Base-by-base conservation (phyloP, 2,888 invertebrate species). In the Lucinisca nassula region DNA sequence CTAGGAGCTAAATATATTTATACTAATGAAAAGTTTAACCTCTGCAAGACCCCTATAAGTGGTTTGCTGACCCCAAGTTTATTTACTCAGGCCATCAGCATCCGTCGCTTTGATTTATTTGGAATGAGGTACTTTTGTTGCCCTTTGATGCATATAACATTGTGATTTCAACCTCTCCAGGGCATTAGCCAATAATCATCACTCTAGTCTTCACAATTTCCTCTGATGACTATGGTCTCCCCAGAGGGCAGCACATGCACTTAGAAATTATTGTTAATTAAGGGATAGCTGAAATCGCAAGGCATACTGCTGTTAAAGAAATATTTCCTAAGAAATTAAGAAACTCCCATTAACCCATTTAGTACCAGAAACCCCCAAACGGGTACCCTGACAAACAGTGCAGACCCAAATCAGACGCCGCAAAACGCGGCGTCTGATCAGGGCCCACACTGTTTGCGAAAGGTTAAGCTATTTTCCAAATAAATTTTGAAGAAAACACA, bases 71-170 rank as follows among this genome's bases (percentile, higher is more conserved):
- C 67, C 67, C 35, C 67, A 35, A 35, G 35, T 67, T 67, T 67
- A 67, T 67, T 67, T 67, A 67, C 35, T n/a, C 67, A 35, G 67
- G 21, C 35, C 32, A 35, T 32, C 67, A 67, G 67, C 27, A 12
- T 10, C 4, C 12, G 24, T 58, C 58, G 10, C 58, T 67, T 35
- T 67, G 67, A 67, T 67, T 67, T 27, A 67, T 24, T 35, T 3
- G 67, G n/a, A 67, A 67, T 67, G 67, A 10, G 67, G 35, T 30
- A 32, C 67, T 67, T 67, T 67, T 35, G 1, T 2, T 67, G 35
- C 67, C 67, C 67, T 67, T 67, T 67, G 67, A 67, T 67, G 67
- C 67, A 67, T 67, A 67, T 35, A 67, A 67, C 67, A 67, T 67
- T 67, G 35, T 35, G 67, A 67, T 35, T 67, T 32, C 67, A 35